Evolutionary conservation across 2,113 vertebrate species (phyloP).

Genomic region (Tamias sibiricus): DNA sequence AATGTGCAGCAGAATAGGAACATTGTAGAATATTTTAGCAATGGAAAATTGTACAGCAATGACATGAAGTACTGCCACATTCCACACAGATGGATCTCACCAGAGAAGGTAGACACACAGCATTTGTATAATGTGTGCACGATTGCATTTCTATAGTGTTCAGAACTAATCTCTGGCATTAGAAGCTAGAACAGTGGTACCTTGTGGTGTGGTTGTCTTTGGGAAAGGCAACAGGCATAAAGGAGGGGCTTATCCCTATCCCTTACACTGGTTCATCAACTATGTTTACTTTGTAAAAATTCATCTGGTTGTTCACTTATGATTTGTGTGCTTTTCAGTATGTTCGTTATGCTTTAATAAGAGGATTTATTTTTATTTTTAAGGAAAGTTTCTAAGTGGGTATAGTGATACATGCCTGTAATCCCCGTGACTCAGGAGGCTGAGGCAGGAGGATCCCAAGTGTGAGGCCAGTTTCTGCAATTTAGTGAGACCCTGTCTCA

Average conservation of each 20-base stretch:
- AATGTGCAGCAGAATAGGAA: not conserved
- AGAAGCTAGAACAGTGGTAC: not conserved
- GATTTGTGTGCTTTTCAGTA: not conserved
- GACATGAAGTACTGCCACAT: not conserved
- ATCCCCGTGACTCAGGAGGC: too few species aligned
- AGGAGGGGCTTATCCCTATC: not conserved
- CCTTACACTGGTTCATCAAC: not conserved
- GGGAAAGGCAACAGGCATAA: not conserved
- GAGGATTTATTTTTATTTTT: not conserved
- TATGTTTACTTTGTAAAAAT: conserved; percentile 12
- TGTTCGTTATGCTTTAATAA: conserved; percentile 14
- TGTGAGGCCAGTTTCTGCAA: too few species aligned
- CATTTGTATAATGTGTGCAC: too few species aligned
- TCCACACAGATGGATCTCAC: not conserved
- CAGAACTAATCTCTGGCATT: not conserved
- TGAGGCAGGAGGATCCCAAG: too few species aligned
- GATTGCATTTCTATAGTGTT: not conserved
- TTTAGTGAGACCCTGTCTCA: too few species aligned
- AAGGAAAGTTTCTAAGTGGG: not conserved
- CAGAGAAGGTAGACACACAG: not conserved
- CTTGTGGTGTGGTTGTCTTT: not conserved
- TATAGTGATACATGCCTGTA: too few species aligned
- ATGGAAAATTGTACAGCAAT: not conserved
- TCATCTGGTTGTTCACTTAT: not conserved
- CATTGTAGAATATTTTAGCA: not conserved